Base-by-base conservation (phyloP, 2,797 vertebrate genomes). In the Psittacula derbiana region DNA sequence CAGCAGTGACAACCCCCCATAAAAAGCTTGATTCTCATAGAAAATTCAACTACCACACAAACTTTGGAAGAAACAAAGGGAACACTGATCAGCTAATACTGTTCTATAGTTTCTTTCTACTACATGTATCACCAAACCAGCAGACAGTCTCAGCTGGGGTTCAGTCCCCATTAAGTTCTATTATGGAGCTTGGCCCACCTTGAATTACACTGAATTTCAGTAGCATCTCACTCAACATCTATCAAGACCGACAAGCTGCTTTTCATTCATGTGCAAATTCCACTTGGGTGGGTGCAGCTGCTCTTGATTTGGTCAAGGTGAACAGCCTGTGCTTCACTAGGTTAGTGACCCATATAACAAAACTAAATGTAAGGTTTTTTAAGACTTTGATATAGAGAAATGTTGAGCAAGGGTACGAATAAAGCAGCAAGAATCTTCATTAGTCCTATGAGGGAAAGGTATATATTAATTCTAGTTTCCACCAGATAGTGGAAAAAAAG, bases 401-500 rank as follows among this genome's bases (percentile, higher is more conserved):
- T 11, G 25, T 55, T 84, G 58, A 90, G 62, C 0, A 0, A 81
- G 55, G 38, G 24, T 36, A 86, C 75, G 81, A 83, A 46, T 73
- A 94, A 95, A 90, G 58, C 73, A 87, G 49, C 78, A 58, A 53
- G 53, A 80, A 94, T 65, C 74, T 76, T 87, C 89, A 81, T 80
- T 61, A 69, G 31, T 40, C 82, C 80, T 85, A 0, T 23, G 71
- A 31, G 65, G 40, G 10, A 86, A 80, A 81, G 33, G 55, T 31
- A 72, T n/a, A 4, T 62, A 86, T 92, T 91, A 81, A 86, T 83
- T 86, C 86, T 78, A 70, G 33, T 97, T 90, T 90, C 66, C 64
- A 74, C 64, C 61, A 86, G 47, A 83, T 11, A 76, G 53, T 14
- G 31, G 53, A n/a, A 55, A 55, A 55, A 14, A 55, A n/a, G 12